Percentiles rank a stretch among this genome's conserved stretches.
Evolutionary conservation across 1,140 invertebrate species (phyloP).

Genomic region (Hestina assimilis): DNA sequence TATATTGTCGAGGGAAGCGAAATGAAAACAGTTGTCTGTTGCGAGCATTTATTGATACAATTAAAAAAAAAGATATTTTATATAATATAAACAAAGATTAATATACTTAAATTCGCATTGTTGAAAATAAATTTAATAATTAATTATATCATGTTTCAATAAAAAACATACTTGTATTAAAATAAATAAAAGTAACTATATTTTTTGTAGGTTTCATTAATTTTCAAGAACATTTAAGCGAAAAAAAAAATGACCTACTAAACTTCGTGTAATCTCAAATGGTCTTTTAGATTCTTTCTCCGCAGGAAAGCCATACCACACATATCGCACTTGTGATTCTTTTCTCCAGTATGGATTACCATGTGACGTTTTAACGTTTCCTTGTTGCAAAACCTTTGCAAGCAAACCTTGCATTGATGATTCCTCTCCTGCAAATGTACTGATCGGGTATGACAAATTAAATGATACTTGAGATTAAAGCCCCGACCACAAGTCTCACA

Average conservation of each 20-base stretch:
- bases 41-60: too few species aligned
- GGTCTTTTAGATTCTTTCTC: constrained; percentile 64
- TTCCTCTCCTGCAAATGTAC: constrained; percentile 69
- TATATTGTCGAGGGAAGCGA: too few species aligned
- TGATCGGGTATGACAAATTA: constrained; percentile 64
- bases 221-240: too few species aligned
- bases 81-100: too few species aligned
- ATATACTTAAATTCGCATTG: too few species aligned
- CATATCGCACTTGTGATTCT: constrained; percentile 84
- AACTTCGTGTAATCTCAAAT: constrained; percentile 55
- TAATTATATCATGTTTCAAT: too few species aligned
- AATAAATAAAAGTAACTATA: too few species aligned
- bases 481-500: constrained; percentile 63
- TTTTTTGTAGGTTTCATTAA: too few species aligned
- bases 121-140: too few species aligned
- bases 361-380: constrained; percentile 72
- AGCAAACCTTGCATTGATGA: constrained; percentile 64
- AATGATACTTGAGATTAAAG: constrained; percentile 67
- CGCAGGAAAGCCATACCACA: constrained; percentile 82
- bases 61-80: too few species aligned
- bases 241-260: background rate
- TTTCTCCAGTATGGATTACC: constrained; percentile 84
- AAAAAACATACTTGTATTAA: too few species aligned
- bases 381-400: constrained; percentile 76
- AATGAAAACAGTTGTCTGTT: too few species aligned